These are phyloP conservation scores for Euschistus heros DNA, from an alignment of 1,140 invertebrate species.

Conservation along the genomic window DNA sequence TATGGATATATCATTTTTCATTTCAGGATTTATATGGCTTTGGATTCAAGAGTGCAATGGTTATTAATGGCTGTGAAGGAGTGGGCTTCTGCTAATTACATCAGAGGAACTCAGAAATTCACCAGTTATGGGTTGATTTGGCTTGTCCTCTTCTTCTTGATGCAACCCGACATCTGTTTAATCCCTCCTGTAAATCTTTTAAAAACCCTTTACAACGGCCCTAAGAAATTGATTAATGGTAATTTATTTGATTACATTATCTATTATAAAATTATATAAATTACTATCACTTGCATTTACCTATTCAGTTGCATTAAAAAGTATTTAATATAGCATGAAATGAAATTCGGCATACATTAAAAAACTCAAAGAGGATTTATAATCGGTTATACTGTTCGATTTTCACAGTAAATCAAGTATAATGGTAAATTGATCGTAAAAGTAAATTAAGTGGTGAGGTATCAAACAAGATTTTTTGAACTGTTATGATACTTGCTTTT, in stretches of 20 bases:
- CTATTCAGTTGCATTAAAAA: too few species aligned
- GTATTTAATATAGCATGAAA: too few species aligned
- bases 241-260: neutral
- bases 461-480: too few species aligned
- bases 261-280: too few species aligned
- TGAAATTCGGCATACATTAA: too few species aligned
- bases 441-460: too few species aligned
- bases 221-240: neutral
- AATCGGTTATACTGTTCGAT: too few species aligned
- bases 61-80: neutral
- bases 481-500: too few species aligned
- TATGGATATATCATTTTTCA: neutral
- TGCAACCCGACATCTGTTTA: neutral
- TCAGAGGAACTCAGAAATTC: neutral
- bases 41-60: neutral
- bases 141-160: conserved; percentile 14
- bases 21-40: neutral
- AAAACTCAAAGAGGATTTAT: too few species aligned
- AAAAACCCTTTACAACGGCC: neutral
- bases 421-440: too few species aligned
- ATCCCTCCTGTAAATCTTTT: neutral
- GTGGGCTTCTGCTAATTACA: conserved; percentile 3
- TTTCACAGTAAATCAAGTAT: too few species aligned
- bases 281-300: too few species aligned
- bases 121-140: conserved; percentile 7